phyloP scores from a whole-genome alignment of 2,113 vertebrate genomes.

The Cebidichthys violaceus region DNA sequence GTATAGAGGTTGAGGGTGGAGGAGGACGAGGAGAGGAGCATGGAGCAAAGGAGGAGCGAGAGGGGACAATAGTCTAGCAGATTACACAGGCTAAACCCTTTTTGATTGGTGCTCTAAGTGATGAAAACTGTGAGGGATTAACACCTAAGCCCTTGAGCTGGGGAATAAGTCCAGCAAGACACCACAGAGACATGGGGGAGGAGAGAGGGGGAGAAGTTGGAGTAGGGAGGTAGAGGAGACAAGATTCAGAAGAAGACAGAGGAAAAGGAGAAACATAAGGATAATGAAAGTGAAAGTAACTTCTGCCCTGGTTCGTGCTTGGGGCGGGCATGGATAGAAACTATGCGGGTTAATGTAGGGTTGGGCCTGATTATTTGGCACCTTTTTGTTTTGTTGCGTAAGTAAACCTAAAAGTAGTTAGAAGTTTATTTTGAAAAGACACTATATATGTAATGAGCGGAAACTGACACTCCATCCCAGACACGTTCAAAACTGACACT shows the following conservation, averaged over 20 bases:
- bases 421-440: neutral
- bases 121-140: constrained; percentile 72
- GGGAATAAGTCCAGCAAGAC: constrained; percentile 55
- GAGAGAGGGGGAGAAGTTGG: neutral
- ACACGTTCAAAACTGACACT: neutral
- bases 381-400: too few relatives aligned
- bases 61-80: constrained; percentile 34
- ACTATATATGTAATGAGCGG: neutral
- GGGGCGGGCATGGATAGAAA: too few relatives aligned
- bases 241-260: neutral
- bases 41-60: neutral
- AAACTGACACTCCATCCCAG: neutral
- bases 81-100: constrained; percentile 66
- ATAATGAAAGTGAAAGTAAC: too few relatives aligned
- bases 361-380: too few relatives aligned
- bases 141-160: constrained; percentile 40
- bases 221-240: neutral
- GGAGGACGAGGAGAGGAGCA: neutral
- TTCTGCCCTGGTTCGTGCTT: too few relatives aligned
- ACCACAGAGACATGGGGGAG: constrained; percentile 18
- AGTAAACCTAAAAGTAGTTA: neutral
- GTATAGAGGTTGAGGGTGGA: neutral
- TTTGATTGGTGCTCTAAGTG: constrained; percentile 72
- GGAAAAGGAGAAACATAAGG: neutral
- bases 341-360: too few relatives aligned